Evolutionary conservation across 2,797 vertebrate species (phyloP).

Genomic region (Crax fasciolata): DNA sequence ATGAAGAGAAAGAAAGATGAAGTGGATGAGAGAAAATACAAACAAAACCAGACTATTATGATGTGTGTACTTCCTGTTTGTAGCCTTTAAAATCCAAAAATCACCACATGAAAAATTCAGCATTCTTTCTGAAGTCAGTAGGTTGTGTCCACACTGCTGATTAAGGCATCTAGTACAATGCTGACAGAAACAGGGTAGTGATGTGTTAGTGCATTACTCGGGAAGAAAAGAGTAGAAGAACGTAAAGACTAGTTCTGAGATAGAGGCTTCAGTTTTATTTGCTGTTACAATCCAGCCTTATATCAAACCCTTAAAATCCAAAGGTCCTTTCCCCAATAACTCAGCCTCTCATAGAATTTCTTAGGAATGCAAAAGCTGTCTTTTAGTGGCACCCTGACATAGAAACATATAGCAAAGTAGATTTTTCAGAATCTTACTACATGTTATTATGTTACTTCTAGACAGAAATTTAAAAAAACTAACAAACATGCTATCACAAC

Average conservation of each 20-base stretch:
- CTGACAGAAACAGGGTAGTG: neutral
- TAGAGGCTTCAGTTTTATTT: neutral
- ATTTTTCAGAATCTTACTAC: neutral
- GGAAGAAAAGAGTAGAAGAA: neutral
- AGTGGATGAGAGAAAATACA: neutral
- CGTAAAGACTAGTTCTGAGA: neutral
- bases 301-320: neutral
- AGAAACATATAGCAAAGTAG: neutral
- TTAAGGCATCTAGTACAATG: neutral
- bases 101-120: neutral
- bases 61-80: neutral
- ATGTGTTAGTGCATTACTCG: neutral
- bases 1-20: neutral
- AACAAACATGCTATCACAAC: neutral
- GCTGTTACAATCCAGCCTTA: neutral
- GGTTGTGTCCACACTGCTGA: neutral
- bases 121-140: neutral
- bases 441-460: neutral
- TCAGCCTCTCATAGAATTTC: neutral
- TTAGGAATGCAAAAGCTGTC: neutral
- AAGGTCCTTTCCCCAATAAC: neutral
- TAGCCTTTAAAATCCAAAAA: neutral
- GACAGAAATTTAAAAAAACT: neutral
- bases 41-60: neutral
- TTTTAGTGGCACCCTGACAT: neutral